phyloP scores from a whole-genome alignment of 2,797 vertebrate genomes.

The Serranus cabrilla region DNA sequence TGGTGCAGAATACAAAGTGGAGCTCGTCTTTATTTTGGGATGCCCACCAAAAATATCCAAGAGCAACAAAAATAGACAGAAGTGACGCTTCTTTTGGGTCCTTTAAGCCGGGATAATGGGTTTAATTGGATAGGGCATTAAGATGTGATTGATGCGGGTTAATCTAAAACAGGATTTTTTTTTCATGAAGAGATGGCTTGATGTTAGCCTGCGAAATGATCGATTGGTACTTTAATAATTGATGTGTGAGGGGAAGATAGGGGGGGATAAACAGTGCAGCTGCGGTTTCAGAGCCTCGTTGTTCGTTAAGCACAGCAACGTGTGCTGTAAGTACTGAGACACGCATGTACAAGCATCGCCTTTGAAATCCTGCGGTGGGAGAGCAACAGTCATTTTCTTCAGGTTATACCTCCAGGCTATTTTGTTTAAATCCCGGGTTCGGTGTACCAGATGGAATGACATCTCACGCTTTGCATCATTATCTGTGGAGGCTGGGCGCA shows the following conservation, averaged over 20 bases:
- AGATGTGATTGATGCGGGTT: constrained; percentile 76
- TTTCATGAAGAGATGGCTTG: constrained; percentile 76
- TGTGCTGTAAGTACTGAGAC: constrained; percentile 77
- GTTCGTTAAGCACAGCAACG: constrained; percentile 82
- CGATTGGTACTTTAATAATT: constrained; percentile 89
- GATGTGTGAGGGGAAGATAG: constrained; percentile 82
- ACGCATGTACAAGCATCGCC: constrained; percentile 70
- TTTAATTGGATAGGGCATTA: constrained; percentile 65
- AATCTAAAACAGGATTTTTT: constrained; percentile 74
- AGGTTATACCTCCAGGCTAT: constrained; percentile 77
- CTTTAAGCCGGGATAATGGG: constrained; percentile 51
- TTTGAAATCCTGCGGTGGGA: constrained; percentile 77
- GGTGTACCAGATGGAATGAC: constrained; percentile 63
- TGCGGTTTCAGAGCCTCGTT: constrained; percentile 79
- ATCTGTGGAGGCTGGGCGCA: constrained; percentile 27
- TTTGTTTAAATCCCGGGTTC: constrained; percentile 64
- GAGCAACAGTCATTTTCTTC: constrained; percentile 77
- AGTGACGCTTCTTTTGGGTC: constrained; percentile 19
- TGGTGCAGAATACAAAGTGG: constrained; percentile 9
- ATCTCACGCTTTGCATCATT: constrained; percentile 61
- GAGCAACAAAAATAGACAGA: constrained; percentile 34
- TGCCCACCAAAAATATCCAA: constrained; percentile 26
- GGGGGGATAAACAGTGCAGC: constrained; percentile 80
- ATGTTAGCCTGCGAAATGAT: constrained; percentile 85
- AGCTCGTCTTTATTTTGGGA: constrained; percentile 15